Base-by-base conservation (phyloP, 2,797 vertebrate genomes). In the Typhlichthys subterraneus region DNA sequence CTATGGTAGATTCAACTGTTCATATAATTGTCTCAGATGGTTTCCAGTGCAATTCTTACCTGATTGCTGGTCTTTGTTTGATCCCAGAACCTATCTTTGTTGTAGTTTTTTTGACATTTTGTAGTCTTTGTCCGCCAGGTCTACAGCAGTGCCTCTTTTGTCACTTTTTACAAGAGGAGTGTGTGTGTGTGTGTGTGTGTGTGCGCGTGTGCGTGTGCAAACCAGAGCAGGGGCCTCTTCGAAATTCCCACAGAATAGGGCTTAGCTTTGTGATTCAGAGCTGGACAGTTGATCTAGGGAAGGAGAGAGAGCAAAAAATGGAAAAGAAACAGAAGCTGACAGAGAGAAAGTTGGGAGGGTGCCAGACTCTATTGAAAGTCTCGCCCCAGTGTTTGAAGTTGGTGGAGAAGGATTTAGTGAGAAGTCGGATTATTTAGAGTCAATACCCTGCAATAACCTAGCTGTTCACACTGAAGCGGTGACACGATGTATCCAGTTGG, bases 381-480 rank as follows among this genome's bases (percentile, higher is more conserved):
- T 85, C 82, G 77, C 69, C 76, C 67, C 65, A 74, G 79, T 31
- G 82, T 91, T 91, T 90, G 86, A 90, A 92, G 87, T 88, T 79
- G 69, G 84, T 84, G 76, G 84, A 87, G 83, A 77, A 85, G 88
- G 87, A 87, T 91, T 91, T 89, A 81, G 82, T 72, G 82, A 79
- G 83, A 85, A 79, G 86, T 72, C 58, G 87, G 89, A 89, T 90
- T 89, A 90, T 87, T 87, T 77, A 72, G 85, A 87, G 85, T 89
- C 86, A 87, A 83, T 86, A 84, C 84, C 73, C 82, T 69, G 77
- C 81, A 82, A 87, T 83, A 81, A 82, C 80, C 67, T 78, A 71
- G 65, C 59, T 77, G 38, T 73, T 85, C 65, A 67, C 74, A 70
- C 72, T 60, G 69, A 80, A 61, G 73, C 75, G 70, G 73, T 81